phyloP scores from a whole-genome alignment of 2,113 vertebrate genomes.

The Isurus oxyrinchus region DNA sequence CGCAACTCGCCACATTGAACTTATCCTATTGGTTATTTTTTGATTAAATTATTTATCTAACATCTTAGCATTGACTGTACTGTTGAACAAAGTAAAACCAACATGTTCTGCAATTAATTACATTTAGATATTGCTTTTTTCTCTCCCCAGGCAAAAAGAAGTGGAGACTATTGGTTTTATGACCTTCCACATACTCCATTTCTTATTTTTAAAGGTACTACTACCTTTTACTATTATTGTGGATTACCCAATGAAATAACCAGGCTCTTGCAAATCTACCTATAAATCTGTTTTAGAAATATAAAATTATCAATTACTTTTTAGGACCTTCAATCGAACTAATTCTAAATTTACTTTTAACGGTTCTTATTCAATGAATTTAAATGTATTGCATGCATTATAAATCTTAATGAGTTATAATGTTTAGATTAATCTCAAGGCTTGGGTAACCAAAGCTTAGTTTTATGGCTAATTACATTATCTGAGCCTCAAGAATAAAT shows the following conservation, averaged over 20 bases:
- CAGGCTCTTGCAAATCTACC: neutral
- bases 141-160: slow-evolving; percentile 65
- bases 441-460: neutral
- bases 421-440: neutral
- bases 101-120: neutral
- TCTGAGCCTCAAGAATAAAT: slow-evolving; percentile 5
- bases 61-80: neutral
- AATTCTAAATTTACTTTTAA: neutral
- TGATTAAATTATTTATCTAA: neutral
- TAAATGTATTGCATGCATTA: neutral
- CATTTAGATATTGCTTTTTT: neutral
- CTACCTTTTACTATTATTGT: slow-evolving; percentile 40
- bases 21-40: neutral
- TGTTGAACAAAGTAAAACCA: neutral
- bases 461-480: neutral
- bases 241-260: neutral
- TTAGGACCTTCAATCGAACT: neutral
- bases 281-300: neutral
- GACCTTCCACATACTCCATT: slow-evolving; percentile 87
- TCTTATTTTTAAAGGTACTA: slow-evolving; percentile 89
- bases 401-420: neutral
- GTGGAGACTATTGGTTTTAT: slow-evolving; percentile 91
- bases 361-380: neutral
- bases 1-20: slow-evolving; percentile 29
- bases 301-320: neutral